A percentile compares a stretch with the other conserved stretches of the same genome.
Conservation (phyloP, 1,140 invertebrate species). For the Danaus melanippus region DNA sequence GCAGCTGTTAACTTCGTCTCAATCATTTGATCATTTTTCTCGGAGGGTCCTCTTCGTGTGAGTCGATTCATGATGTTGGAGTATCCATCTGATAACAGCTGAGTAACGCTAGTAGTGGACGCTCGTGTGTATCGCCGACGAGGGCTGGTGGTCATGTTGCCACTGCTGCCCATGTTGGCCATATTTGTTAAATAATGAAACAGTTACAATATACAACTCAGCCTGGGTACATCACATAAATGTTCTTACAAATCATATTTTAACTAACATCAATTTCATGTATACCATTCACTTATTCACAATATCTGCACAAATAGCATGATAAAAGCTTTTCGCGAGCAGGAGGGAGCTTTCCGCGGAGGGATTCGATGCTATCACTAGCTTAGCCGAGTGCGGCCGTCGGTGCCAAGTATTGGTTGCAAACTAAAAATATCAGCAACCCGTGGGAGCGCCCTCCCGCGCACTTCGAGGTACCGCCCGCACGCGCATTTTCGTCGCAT, state of each 20-base stretch:
- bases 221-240: constrained; percentile 50
- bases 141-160: constrained; percentile 48
- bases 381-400: constrained; percentile 64
- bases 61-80: constrained; percentile 85
- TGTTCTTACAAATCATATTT: constrained; percentile 42
- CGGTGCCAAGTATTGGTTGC: constrained; percentile 70
- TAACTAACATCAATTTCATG: constrained; percentile 23
- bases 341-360: constrained; percentile 46
- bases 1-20: constrained; percentile 45
- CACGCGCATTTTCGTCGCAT: constrained; percentile 62
- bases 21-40: constrained; percentile 55
- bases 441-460: constrained; percentile 72
- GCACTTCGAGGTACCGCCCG: constrained; percentile 57
- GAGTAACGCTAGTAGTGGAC: constrained; percentile 85
- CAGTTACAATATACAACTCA: constrained; percentile 41
- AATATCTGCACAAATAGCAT: constrained; percentile 3
- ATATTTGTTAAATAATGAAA: constrained; percentile 34
- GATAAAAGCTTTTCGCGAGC: constrained; percentile 46
- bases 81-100: constrained; percentile 87
- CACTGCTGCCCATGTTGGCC: constrained; percentile 44
- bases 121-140: constrained; percentile 80
- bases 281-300: constrained; percentile 7
- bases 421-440: constrained; percentile 71
- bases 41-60: constrained; percentile 81
- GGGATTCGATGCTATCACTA: constrained; percentile 66